Base-by-base conservation (phyloP, 1,140 invertebrate genomes). In the Apis laboriosa region DNA sequence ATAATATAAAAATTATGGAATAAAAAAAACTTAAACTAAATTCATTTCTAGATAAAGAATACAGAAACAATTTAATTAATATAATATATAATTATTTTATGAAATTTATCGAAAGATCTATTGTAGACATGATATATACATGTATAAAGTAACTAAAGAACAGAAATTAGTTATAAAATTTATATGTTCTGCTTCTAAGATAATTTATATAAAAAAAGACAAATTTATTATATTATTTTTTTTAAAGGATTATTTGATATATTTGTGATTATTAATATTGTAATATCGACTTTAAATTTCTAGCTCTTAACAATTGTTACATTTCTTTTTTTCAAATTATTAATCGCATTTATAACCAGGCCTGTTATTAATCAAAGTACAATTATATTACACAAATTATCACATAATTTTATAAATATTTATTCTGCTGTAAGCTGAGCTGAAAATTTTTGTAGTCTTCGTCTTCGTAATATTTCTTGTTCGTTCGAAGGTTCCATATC, bases 361-460 rank as follows among this genome's bases (percentile, higher is more conserved):
- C 61, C 74, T 64, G 72, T 84, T 76, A 76, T 84, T 88, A 80
- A 88, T 80, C 64, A 88, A 78, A 56, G 77, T 85, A 81, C 72
- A 88, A 77, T 83, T 88, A 87, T 88, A 53, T 88, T 88, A 88
- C 79, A 86, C 66, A 87, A 84, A 64, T 89, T 89, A 84, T 89
- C 85, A 89, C 74, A 89, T 68, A 84, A 74, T 80, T 83, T 88
- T 75, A 77, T 24, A 21, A 84, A 81, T 63, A 49, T 80, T 88
- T 84, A 88, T 63, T 89, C 78, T 67, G 84, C 72, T 61, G 80
- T 56, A 21, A 74, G 66, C 24, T 77, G 82, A 72, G 81, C 60
- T 68, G 90, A 83, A 90, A 97, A 97, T 94, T 96, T 97, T 92
- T 96, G 95, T 93, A 97, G 94, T 91, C 96, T 95, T 91, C 96